Evolutionary conservation across 2,888 invertebrate species (phyloP), one percentile per base, ranked within the genome.

Genomic region (Coronaproctus castanopsis): DNA sequence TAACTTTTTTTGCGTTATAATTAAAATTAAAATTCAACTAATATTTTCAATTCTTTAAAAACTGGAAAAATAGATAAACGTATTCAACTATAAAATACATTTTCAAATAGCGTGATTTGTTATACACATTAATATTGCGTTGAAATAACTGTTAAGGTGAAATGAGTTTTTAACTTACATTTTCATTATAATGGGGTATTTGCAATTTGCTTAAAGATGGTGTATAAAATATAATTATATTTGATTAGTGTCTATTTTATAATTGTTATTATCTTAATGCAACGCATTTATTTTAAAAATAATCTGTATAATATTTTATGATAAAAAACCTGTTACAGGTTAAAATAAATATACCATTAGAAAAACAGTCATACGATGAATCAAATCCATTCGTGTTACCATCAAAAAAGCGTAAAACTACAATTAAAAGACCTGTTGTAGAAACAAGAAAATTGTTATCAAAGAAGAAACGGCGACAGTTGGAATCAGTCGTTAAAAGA

Each of bases 401-500:
- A 0, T 85, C 85, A 0, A 76, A 82, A 65, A 93, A 92, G 69
- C 76, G 89, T 24, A 79, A 81, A 65, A 86, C 86, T 0, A 85
- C 82, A 72, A 73, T 80, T 58, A 77, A 82, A 65, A 71, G 75
- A 5, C 76, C 79, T 50, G 71, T 72, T 54, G 74, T 74, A 62
- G 78, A 78, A 60, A 72, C 75, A 53, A 80, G 78, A 1, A 78
- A 78, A 68, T 79, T 88, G 64, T 73, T 96, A 5, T 86, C 90
- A 0, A 95, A 90, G 69, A 91, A 88, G 64, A 87, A 91, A 66
- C 76, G 87, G 58, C 93, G 92, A 70, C 77, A 80, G 62, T 73
- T 95, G 57, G 85, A 92, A 68, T 85, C 88, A 72, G 80, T 96
- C 68, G 80, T 93, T 1, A 86, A 91, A 55, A 81, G 82, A 65